Evolutionary conservation across 2,113 vertebrate genomes (phyloP), one percentile per base, ranked within the genome.

Genomic region (Parotia lawesii): DNA sequence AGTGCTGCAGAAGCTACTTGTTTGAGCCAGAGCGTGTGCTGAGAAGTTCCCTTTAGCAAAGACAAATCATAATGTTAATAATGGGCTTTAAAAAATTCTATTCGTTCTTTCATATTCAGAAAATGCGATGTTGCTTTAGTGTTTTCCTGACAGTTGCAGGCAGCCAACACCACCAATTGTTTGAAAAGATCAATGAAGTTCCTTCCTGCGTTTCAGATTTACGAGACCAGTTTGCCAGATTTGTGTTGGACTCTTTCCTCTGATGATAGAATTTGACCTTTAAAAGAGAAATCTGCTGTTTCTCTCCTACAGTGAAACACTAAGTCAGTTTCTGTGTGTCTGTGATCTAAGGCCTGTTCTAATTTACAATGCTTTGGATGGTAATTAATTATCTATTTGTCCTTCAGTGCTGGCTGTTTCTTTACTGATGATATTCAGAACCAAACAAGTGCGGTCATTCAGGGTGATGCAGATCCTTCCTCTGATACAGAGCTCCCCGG

Each of bases 331-430:
- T 89, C 73, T 86, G 45, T 89, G 57, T 85, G 33, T 80, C 64
- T 90, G 40, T 44, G 22, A 19, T 85, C 75, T 95, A 35, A 79
- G 67, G 54, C 44, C 85, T 96, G 57, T 93, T 75, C 54, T 85
- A 45, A 65, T 85, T 86, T 51, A 29, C 51, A 42, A 31, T 75
- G 72, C 66, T 86, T 65, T 81, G 65, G 89, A 69, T 91, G 50
- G 45, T 53, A 78, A 91, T 92, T 90, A 81, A 83, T 24, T 85
- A 71, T 91, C 72, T 70, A 12, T 90, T 73, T 86, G 35, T 51
- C 72, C 92, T 78, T 70, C 73, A 99, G 99, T 22, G 99, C 99
- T 14, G 99, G 99, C 93, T 99, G 98, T 97, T 99, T 98, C 97
- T 99, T 99, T 95, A 98, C 98, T 10, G 98, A 98, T 15, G 99